Percentiles rank a stretch among this genome's conserved stretches.
These are phyloP conservation scores for Myopa tessellatipennis DNA, from an alignment of 2,888 invertebrate genomes.

Conservation along the genomic window DNA sequence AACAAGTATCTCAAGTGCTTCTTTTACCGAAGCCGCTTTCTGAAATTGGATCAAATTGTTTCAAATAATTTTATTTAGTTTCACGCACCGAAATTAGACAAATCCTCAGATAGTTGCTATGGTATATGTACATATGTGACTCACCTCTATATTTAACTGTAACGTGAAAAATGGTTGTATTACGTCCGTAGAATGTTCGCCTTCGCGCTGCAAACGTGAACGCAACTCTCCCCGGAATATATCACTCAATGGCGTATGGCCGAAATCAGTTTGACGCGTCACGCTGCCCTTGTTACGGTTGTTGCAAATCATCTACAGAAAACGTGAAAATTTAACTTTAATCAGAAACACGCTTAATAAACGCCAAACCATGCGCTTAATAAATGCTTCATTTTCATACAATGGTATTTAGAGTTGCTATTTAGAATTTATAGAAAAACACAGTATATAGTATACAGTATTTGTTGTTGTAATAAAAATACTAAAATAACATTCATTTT, in stretches of 20 bases:
- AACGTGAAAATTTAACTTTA: conserved; percentile 21
- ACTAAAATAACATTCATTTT: not conserved
- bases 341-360: not conserved
- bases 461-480: no score
- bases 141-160: conserved; percentile 92
- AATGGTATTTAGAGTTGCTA: no score
- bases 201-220: conserved; percentile 81
- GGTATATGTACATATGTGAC: not conserved
- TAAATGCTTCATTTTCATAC: not conserved
- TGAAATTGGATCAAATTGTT: conserved; percentile 63
- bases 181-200: conserved; percentile 81
- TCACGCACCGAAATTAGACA: not conserved
- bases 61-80: not conserved
- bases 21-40: conserved; percentile 86
- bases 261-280: conserved; percentile 85
- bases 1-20: conserved; percentile 88
- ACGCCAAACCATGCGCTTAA: not conserved
- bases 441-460: no score
- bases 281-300: conserved; percentile 90
- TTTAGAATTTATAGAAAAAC: no score
- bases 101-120: no score
- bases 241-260: conserved; percentile 88
- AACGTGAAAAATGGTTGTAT: conserved; percentile 96
- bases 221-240: conserved; percentile 94
- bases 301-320: conserved; percentile 71